phyloP scores from a whole-genome alignment of 2,113 vertebrate genomes.

The Tenrec ecaudatus region DNA sequence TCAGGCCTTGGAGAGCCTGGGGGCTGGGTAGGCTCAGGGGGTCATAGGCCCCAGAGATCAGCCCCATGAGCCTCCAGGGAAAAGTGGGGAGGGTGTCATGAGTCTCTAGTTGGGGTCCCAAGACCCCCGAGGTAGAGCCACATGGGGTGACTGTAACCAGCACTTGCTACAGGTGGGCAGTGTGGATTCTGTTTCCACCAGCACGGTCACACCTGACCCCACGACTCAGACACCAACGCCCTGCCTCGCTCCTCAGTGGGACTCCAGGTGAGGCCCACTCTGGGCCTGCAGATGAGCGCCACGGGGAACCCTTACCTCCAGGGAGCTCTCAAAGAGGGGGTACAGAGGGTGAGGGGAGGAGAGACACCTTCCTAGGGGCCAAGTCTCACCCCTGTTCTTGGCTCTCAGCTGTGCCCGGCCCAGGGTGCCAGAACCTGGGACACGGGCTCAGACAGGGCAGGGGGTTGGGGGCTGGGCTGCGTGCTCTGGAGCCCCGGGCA shows the following conservation, averaged over 20 bases:
- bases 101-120: background rate
- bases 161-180: too few species aligned
- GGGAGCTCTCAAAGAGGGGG: background rate
- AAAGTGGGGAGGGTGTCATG: background rate
- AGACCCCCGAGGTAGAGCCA: background rate
- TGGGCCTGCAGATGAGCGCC: background rate
- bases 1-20: background rate
- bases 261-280: background rate
- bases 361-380: accelerated
- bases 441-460: too few species aligned
- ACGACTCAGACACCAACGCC: too few species aligned
- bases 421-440: background rate
- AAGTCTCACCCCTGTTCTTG: background rate
- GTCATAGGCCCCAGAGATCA: background rate
- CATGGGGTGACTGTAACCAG: accelerated
- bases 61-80: background rate
- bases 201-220: too few species aligned
- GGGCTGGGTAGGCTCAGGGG: background rate
- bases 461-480: too few species aligned
- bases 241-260: accelerated
- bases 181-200: too few species aligned
- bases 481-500: too few species aligned
- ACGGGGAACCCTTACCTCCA: too few species aligned
- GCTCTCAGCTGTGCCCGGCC: background rate
- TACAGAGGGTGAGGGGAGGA: accelerated